Evolutionary conservation across 2,888 invertebrate species (phyloP).

Genomic region (Mechanitis messenoides): DNA sequence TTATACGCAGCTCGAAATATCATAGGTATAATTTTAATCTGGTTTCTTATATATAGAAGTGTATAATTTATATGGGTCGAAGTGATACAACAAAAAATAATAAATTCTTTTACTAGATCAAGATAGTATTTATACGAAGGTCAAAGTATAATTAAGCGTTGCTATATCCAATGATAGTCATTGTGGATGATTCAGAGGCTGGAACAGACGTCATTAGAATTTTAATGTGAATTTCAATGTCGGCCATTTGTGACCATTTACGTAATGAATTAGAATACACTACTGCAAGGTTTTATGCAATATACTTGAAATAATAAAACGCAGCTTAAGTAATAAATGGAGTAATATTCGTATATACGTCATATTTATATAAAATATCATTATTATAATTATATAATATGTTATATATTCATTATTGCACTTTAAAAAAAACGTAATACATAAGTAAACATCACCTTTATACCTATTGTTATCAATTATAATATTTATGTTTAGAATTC

Average conservation of each 20-base stretch:
- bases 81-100: constrained; percentile 1
- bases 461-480: no score
- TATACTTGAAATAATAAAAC: no score
- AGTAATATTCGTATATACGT: no score
- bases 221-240: constrained; percentile 39
- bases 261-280: constrained; percentile 21
- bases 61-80: neutral
- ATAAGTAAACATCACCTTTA: no score
- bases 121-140: constrained; percentile 15
- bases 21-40: no score
- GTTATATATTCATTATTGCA: no score
- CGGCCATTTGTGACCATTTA: constrained; percentile 23
- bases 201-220: constrained; percentile 48
- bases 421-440: no score
- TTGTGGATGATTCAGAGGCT: constrained; percentile 50
- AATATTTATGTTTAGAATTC: no score
- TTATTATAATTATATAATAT: no score
- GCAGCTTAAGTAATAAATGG: no score
- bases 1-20: no score
- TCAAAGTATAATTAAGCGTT: constrained; percentile 14
- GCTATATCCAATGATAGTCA: constrained; percentile 23
- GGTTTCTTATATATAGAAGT: neutral
- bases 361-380: no score
- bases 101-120: neutral
- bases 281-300: neutral